These are phyloP conservation scores for Aurelia aurita DNA, from an alignment of 30 jellyfish, hydroid and myxozoan species.

Conservation along the genomic window DNA sequence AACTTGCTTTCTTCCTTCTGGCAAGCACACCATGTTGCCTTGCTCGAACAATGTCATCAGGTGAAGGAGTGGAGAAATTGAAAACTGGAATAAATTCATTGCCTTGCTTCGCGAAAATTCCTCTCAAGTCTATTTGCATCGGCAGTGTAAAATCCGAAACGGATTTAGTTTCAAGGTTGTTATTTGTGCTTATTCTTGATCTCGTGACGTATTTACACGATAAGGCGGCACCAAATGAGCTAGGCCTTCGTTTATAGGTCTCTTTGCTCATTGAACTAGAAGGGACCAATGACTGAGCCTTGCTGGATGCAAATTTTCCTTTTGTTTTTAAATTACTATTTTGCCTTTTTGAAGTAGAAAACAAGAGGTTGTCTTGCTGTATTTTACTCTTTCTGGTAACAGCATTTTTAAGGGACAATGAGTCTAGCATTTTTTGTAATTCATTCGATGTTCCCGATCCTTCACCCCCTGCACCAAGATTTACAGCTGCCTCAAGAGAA, in stretches of 20 bases:
- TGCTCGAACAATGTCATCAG: conserved; percentile 73
- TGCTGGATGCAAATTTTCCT: no score
- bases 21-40: conserved; percentile 61
- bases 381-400: no score
- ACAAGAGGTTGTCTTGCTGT: no score
- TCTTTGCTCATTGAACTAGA: neutral
- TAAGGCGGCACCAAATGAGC: conserved; percentile 37
- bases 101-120: neutral
- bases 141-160: conserved; percentile 3
- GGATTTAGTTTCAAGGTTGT: no score
- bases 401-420: neutral
- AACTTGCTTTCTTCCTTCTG: neutral
- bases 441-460: no score
- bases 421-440: neutral
- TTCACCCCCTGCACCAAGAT: no score
- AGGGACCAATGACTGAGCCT: no score
- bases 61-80: conserved; percentile 85
- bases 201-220: neutral
- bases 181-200: neutral
- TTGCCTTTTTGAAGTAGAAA: no score
- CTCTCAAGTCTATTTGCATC: conserved; percentile 1
- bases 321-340: no score
- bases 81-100: conserved; percentile 1
- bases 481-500: no score
- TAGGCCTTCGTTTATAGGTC: neutral